Percentiles rank a stretch among this genome's conserved stretches.
Conservation (phyloP, 2,113 vertebrate species). For the Phalacrocorax brasilianus region DNA sequence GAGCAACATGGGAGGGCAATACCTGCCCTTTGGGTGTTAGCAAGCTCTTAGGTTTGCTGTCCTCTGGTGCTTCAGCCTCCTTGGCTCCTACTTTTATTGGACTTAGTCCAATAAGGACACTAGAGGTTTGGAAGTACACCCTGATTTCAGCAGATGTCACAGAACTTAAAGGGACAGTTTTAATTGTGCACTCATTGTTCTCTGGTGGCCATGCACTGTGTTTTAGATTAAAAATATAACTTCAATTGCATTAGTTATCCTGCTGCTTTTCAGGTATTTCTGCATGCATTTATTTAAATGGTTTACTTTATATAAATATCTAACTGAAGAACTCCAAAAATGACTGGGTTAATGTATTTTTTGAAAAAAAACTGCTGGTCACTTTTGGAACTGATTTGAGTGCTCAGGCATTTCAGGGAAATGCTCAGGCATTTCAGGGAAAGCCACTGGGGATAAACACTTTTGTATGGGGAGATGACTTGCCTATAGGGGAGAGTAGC, state of each 20-base stretch:
- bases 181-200: not conserved
- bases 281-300: not conserved
- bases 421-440: not conserved
- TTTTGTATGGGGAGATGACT: not conserved
- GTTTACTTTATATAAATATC: not conserved
- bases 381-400: not conserved
- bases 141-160: not conserved
- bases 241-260: not conserved
- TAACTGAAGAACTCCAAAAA: not conserved
- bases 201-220: not conserved
- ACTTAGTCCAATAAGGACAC: not conserved
- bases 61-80: not conserved
- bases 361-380: fast-evolving
- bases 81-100: not conserved
- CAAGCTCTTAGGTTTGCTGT: not conserved
- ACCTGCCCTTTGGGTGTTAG: not conserved
- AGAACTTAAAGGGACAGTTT: not conserved
- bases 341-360: not conserved
- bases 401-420: not conserved
- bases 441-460: not conserved
- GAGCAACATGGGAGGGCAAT: not conserved
- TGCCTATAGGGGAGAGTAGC: not conserved
- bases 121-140: not conserved
- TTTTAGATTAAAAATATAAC: not conserved
- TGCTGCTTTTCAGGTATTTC: not conserved